Evolutionary conservation across 2,888 invertebrate genomes (phyloP), one percentile per base, ranked within the genome.

Genomic region (Ernsta delagoae): DNA sequence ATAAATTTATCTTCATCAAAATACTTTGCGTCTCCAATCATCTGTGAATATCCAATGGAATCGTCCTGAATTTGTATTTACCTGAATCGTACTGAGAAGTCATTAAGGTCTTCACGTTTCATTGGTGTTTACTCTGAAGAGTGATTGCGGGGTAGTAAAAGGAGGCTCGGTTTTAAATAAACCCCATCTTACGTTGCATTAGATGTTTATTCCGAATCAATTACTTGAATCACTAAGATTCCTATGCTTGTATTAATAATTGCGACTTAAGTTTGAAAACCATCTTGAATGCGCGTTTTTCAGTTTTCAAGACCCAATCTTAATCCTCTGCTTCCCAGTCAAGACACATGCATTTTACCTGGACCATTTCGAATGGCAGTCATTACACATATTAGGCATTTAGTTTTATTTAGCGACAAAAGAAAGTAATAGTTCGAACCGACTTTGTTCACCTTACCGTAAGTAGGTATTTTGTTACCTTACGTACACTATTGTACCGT

Each of bases 41-140:
- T 34, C 60, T 16, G 11, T 61, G 16, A 61, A 60, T 59, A 36
- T 48, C 61, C 43, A 54, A 36, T n/a, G 43, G 34, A 67, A 54
- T 39, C 16, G 24, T 57, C 57, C 57, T 45, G 57, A 68, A 68
- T 68, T 68, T 61, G 48, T 62, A 68, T 62, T 68, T 62, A 68
- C 62, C 62, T 50, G 39, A 62, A 41, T 31, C 41, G 57, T 62
- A 57, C 57, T 57, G 39, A 57, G 36, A 57, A 68, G 57, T 57
- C 61, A 62, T 67, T 61, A 67, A 61, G 56, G 43, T 36, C 24
- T 12, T 57, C 5, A 64, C 12, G 43, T 43, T 34, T 64, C 34
- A 34, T 48, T 56, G 61, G 57, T 68, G 48, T 68, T 68, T 68
- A 68, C 57, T 57, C 62, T 62, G 6, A 48, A 36, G 36, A 61